Percentiles rank a stretch among this genome's conserved stretches.
Evolutionary conservation across 2,888 invertebrate species (phyloP).

Genomic region (Amiota mariae): DNA sequence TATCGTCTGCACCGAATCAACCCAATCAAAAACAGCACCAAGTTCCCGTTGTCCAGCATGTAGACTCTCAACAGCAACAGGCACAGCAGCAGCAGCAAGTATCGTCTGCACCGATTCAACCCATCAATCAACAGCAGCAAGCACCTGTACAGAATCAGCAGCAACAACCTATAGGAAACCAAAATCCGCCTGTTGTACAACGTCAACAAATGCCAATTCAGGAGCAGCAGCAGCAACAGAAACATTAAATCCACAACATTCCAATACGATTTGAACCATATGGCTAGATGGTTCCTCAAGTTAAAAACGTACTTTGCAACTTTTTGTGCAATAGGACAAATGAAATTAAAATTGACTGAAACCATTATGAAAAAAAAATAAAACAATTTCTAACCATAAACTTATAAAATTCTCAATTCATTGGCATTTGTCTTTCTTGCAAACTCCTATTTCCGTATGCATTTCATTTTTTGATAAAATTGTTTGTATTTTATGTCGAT

Average conservation of each 20-base stretch:
- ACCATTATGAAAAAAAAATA: neutral
- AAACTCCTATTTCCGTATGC: neutral
- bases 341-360: constrained; percentile 6
- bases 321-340: constrained; percentile 15
- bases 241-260: constrained; percentile 46
- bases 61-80: constrained; percentile 47
- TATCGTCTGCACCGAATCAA: constrained; percentile 46
- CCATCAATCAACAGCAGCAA: constrained; percentile 55
- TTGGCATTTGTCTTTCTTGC: no score
- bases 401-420: neutral
- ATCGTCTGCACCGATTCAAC: constrained; percentile 45
- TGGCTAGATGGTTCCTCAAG: neutral
- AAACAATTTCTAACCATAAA: neutral
- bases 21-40: constrained; percentile 56
- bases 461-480: neutral
- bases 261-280: constrained; percentile 25
- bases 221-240: constrained; percentile 30
- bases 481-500: no score
- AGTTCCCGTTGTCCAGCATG: constrained; percentile 51
- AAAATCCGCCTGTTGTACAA: constrained; percentile 33
- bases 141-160: constrained; percentile 51
- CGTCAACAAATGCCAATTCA: constrained; percentile 43
- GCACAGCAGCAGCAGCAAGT: constrained; percentile 49
- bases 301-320: neutral
- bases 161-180: constrained; percentile 45